Percentiles rank a stretch among this genome's conserved stretches.
phyloP scores from a whole-genome alignment of 2,797 vertebrate species.

The Paedocypris micromegethes region DNA sequence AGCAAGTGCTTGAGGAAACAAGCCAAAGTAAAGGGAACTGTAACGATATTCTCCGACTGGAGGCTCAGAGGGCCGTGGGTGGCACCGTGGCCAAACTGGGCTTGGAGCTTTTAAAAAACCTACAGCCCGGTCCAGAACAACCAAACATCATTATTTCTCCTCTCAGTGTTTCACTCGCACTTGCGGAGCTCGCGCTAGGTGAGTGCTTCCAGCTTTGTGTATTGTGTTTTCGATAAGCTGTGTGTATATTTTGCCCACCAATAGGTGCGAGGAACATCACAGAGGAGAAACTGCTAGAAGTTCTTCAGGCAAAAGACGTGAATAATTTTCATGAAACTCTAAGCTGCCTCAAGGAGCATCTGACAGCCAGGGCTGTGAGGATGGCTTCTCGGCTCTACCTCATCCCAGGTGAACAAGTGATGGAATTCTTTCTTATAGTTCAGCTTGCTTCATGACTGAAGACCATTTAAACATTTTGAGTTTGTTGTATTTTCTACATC shows the following conservation, averaged over 20 bases:
- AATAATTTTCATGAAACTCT: constrained; percentile 75
- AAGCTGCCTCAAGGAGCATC: constrained; percentile 61
- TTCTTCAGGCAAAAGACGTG: constrained; percentile 59
- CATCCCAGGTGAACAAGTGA: constrained; percentile 68
- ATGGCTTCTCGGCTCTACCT: constrained; percentile 80
- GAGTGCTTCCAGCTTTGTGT: constrained; percentile 24
- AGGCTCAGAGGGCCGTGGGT: constrained; percentile 64
- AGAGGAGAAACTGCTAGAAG: constrained; percentile 68
- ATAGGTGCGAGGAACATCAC: constrained; percentile 82
- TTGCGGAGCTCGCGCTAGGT: constrained; percentile 86
- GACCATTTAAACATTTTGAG: background rate
- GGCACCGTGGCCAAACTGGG: constrained; percentile 74
- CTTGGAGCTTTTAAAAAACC: constrained; percentile 69
- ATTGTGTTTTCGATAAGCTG: background rate
- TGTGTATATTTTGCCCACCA: too few species aligned
- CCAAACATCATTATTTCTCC: constrained; percentile 82
- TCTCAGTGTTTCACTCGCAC: constrained; percentile 76
- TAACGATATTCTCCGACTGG: constrained; percentile 53
- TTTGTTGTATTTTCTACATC: background rate
- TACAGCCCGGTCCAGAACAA: constrained; percentile 62
- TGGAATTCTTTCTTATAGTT: background rate
- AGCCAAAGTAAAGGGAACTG: constrained; percentile 43
- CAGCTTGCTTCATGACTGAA: background rate
- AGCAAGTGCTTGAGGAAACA: constrained; percentile 26
- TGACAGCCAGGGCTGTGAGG: constrained; percentile 64